A percentile compares a stretch with the other conserved stretches of the same genome.
Evolutionary conservation across 2,113 vertebrate genomes (phyloP).

Genomic region (Orientallactaga bullata): DNA sequence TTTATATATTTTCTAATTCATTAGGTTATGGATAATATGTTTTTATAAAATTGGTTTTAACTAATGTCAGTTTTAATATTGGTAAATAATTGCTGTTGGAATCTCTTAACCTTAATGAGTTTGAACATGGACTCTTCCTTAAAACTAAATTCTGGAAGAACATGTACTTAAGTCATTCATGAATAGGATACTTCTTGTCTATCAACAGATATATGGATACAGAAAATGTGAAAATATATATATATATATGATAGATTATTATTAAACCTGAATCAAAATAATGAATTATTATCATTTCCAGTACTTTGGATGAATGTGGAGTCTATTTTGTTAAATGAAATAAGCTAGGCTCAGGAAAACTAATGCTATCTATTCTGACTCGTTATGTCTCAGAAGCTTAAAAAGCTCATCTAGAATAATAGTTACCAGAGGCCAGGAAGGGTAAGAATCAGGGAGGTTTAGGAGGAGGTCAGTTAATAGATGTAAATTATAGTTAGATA

Average conservation of each 20-base stretch:
- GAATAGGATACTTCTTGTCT: constrained; percentile 6
- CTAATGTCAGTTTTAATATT: constrained; percentile 1
- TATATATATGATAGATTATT: background rate
- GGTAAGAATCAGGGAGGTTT: background rate
- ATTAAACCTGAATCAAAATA: background rate
- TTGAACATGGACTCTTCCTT: background rate
- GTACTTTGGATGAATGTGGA: background rate
- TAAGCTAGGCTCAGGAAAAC: background rate
- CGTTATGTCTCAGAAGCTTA: background rate
- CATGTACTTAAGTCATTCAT: constrained; percentile 37
- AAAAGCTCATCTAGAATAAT: background rate
- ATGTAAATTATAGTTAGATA: background rate
- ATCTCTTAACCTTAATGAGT: background rate
- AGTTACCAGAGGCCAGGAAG: background rate
- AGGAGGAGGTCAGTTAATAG: background rate
- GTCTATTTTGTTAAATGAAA: background rate
- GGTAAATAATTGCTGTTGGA: constrained; percentile 9
- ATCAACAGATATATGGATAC: background rate
- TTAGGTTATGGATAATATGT: background rate
- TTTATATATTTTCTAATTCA: constrained; percentile 27
- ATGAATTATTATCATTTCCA: background rate
- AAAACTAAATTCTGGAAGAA: constrained; percentile 40
- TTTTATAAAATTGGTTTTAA: constrained; percentile 47
- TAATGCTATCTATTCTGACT: background rate
- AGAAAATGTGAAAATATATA: background rate